phyloP scores from a whole-genome alignment of 2,888 invertebrate genomes.

The Aelia acuminata region DNA sequence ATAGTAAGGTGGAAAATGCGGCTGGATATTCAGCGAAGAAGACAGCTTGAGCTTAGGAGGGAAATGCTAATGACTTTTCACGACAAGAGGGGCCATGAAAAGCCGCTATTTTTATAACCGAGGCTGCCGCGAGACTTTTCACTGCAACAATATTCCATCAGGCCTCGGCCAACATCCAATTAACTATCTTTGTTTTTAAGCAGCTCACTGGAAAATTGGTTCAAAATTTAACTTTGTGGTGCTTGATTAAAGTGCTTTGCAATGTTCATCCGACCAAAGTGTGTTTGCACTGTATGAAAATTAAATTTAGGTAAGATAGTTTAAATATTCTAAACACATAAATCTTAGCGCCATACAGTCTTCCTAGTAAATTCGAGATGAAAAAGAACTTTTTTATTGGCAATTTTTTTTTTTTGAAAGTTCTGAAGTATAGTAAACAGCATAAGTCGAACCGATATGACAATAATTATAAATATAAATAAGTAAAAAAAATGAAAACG shows the following conservation, averaged over 20 bases:
- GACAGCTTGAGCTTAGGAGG: neutral
- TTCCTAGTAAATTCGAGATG: too few relatives aligned
- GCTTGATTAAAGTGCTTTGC: neutral
- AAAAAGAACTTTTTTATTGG: too few relatives aligned
- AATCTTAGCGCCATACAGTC: too few relatives aligned
- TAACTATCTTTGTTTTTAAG: slow-evolving; percentile 41
- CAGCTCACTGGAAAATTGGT: slow-evolving; percentile 27
- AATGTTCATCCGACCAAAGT: neutral
- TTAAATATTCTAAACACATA: too few relatives aligned
- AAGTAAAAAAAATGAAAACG: too few relatives aligned
- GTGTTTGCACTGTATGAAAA: neutral
- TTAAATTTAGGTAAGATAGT: neutral
- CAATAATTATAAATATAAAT: too few relatives aligned
- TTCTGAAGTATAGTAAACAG: too few relatives aligned
- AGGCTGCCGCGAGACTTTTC: neutral
- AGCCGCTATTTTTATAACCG: slow-evolving; percentile 15
- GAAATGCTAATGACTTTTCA: slow-evolving; percentile 30
- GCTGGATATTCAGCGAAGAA: neutral
- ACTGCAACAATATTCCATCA: slow-evolving; percentile 28
- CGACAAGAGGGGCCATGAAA: neutral
- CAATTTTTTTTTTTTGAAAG: too few relatives aligned
- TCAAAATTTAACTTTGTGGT: slow-evolving; percentile 4
- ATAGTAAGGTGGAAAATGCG: neutral
- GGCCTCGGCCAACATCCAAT: neutral
- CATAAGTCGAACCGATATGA: too few relatives aligned